Evolutionary conservation across 2,888 invertebrate species (phyloP).

Genomic region (Celastrina argiolus): DNA sequence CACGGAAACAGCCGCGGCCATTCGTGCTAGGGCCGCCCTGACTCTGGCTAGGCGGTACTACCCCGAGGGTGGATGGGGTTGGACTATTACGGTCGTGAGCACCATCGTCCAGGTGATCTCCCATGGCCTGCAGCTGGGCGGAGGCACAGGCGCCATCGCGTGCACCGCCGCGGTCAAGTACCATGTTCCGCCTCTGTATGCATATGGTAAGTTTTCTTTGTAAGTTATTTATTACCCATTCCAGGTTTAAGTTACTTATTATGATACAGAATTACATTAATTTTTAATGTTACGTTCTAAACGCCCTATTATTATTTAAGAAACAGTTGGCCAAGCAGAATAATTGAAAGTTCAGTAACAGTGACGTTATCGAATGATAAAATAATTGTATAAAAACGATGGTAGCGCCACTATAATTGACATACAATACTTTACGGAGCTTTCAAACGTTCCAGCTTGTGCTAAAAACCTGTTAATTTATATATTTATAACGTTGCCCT

Average conservation of each 20-base stretch:
- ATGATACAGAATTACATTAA: no score
- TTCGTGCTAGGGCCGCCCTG: slow-evolving; percentile 80
- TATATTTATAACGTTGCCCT: no score
- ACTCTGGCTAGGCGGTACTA: slow-evolving; percentile 87
- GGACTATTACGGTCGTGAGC: slow-evolving; percentile 86
- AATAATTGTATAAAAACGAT: no score
- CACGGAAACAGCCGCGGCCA: slow-evolving; percentile 65
- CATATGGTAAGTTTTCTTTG: slow-evolving; percentile 75
- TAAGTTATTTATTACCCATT: not conserved
- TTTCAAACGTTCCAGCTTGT: no score
- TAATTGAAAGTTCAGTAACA: no score
- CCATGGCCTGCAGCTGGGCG: slow-evolving; percentile 86
- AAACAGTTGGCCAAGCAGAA: no score
- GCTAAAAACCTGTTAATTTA: no score
- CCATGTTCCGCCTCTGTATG: slow-evolving; percentile 79
- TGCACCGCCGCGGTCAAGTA: slow-evolving; percentile 80
- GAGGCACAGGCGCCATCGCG: slow-evolving; percentile 81
- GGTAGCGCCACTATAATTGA: no score
- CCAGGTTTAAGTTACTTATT: not conserved
- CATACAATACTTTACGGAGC: no score
- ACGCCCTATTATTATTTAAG: no score
- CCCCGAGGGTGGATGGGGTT: slow-evolving; percentile 93
- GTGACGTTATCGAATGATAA: no score
- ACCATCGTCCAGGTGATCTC: slow-evolving; percentile 84
- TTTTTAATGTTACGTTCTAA: no score